These are phyloP conservation scores for Mystacides longicornis DNA, from an alignment of 2,888 invertebrate species.

Conservation along the genomic window DNA sequence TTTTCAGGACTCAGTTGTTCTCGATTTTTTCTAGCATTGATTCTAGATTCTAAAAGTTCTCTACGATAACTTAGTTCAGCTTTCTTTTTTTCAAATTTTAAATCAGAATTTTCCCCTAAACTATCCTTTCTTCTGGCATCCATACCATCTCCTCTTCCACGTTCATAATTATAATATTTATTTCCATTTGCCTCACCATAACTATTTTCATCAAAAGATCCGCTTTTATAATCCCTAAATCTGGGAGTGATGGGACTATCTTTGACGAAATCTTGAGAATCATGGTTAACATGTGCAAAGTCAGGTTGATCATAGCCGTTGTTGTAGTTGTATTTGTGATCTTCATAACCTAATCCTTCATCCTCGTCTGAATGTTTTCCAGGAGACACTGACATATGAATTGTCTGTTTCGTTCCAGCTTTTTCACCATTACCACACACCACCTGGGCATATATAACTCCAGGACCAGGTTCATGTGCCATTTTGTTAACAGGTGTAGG, in stretches of 20 bases:
- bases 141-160: conserved; percentile 62
- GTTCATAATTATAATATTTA: conserved; percentile 36
- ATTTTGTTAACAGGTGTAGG: conserved; percentile 44
- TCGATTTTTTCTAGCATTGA: conserved; percentile 54
- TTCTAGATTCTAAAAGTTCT: conserved; percentile 67
- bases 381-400: conserved; percentile 47
- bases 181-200: conserved; percentile 41
- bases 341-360: conserved; percentile 71
- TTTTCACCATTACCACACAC: conserved; percentile 43
- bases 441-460: conserved; percentile 73
- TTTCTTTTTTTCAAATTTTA: conserved; percentile 36
- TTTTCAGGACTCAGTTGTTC: conserved; percentile 37
- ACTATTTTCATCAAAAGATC: conserved; percentile 46
- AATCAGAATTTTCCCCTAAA: conserved; percentile 36
- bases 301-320: conserved; percentile 36
- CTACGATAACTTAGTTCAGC: conserved; percentile 65
- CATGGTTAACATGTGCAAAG: conserved; percentile 44
- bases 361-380: conserved; percentile 64
- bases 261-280: conserved; percentile 42
- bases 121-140: conserved; percentile 51
- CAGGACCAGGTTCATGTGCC: conserved; percentile 49
- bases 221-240: conserved; percentile 52
- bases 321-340: conserved; percentile 32
- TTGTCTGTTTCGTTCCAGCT: conserved; percentile 39
- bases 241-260: conserved; percentile 59